Evolutionary conservation across 2,888 invertebrate genomes (phyloP).

Genomic region (Bellardia pandia): DNA sequence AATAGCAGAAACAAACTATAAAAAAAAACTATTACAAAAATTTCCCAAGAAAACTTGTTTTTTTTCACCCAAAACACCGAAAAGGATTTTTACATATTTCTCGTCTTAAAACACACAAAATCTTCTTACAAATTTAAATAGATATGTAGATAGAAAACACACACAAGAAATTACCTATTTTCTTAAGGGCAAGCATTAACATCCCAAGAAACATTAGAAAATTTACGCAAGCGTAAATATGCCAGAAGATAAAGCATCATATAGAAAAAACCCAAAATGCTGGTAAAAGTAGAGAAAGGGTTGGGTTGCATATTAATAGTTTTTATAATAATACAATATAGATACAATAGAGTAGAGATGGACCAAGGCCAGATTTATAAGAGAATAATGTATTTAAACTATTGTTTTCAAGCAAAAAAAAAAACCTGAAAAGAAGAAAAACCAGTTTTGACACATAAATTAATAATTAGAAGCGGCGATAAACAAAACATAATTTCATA

Average conservation of each 20-base stretch:
- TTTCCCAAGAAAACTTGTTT: constrained; percentile 62
- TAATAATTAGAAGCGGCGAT: constrained; percentile 65
- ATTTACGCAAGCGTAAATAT: constrained; percentile 37
- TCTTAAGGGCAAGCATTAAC: neutral
- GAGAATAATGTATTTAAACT: constrained; percentile 57
- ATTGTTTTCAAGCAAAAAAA: constrained; percentile 34
- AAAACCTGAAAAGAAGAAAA: constrained; percentile 47
- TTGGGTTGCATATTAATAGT: constrained; percentile 49
- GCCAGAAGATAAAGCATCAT: constrained; percentile 11
- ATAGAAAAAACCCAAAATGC: constrained; percentile 46
- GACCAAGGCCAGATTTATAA: constrained; percentile 71
- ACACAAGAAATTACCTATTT: neutral
- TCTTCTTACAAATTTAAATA: constrained; percentile 9
- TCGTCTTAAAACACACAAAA: neutral
- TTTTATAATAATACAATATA: neutral
- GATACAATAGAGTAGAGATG: constrained; percentile 35
- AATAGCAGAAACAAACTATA: neutral
- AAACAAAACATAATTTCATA: constrained; percentile 8
- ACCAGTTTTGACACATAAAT: constrained; percentile 70
- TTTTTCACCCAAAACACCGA: neutral
- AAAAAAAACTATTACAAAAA: neutral
- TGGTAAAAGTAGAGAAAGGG: neutral
- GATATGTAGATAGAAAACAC: constrained; percentile 19
- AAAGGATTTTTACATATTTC: constrained; percentile 8
- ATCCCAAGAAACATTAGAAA: constrained; percentile 2